A percentile compares a stretch with the other conserved stretches of the same genome.
These are phyloP conservation scores for Agrypnia vestita DNA, from an alignment of 1,140 invertebrate genomes.

Conservation along the genomic window DNA sequence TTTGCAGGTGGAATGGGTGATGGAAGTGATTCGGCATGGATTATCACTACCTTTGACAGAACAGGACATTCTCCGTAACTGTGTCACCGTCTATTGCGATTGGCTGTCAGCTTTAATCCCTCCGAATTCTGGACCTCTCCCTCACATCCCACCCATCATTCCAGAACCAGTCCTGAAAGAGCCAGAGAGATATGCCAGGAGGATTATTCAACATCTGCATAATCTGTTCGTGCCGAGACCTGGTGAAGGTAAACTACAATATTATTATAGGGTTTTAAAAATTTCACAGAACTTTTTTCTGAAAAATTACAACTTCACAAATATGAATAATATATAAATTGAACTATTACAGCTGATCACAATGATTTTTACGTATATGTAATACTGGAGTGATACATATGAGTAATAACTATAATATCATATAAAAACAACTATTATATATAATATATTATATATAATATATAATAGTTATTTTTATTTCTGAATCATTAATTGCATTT, in stretches of 20 bases:
- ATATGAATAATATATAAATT: too few species aligned
- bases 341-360: too few species aligned
- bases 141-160: slow-evolving; percentile 82
- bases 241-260: slow-evolving; percentile 84
- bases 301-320: too few species aligned
- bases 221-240: slow-evolving; percentile 96
- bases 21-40: slow-evolving; percentile 95
- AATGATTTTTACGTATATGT: too few species aligned
- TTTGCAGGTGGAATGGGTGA: slow-evolving; percentile 85
- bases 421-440: too few species aligned
- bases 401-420: too few species aligned
- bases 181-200: slow-evolving; percentile 92
- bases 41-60: slow-evolving; percentile 91
- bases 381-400: too few species aligned
- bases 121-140: slow-evolving; percentile 86
- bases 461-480: too few species aligned
- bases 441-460: too few species aligned
- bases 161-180: slow-evolving; percentile 91
- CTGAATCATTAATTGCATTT: too few species aligned
- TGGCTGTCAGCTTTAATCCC: slow-evolving; percentile 93
- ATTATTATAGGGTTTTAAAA: too few species aligned
- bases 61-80: slow-evolving; percentile 95
- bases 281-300: too few species aligned
- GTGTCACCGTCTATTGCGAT: slow-evolving; percentile 97
- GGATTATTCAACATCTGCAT: slow-evolving; percentile 94